Conservation (phyloP, 2,888 invertebrate species). For the Eucera pruinosa region DNA sequence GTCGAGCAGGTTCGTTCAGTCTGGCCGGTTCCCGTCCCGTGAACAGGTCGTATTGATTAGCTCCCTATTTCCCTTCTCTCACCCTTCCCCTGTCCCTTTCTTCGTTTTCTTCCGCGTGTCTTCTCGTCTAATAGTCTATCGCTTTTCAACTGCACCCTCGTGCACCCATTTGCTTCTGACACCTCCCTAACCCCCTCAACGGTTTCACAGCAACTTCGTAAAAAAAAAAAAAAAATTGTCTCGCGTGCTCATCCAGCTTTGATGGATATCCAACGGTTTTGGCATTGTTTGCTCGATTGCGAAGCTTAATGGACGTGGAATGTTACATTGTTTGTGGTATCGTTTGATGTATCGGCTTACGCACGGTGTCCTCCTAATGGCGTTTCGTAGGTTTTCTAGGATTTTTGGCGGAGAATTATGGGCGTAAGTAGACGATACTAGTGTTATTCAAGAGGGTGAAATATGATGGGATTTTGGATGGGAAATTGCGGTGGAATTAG, state of each 20-base stretch:
- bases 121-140: constrained; percentile 58
- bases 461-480: too few relatives aligned
- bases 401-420: neutral
- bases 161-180: constrained; percentile 37
- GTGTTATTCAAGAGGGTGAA: neutral
- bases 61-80: constrained; percentile 52
- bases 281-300: constrained; percentile 3
- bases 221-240: constrained; percentile 9
- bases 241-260: neutral
- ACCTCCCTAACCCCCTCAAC: neutral
- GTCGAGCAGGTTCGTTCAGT: constrained; percentile 81
- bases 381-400: neutral
- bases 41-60: constrained; percentile 77
- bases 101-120: constrained; percentile 46
- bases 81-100: constrained; percentile 15
- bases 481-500: too few relatives aligned
- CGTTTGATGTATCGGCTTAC: constrained; percentile 32
- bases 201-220: neutral
- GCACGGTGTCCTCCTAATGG: neutral
- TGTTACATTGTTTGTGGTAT: constrained; percentile 25
- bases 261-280: neutral
- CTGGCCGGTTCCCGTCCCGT: constrained; percentile 72
- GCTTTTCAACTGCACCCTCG: constrained; percentile 42
- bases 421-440: too few relatives aligned
- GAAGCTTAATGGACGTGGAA: constrained; percentile 23